Percentiles rank a stretch among this genome's conserved stretches.
Evolutionary conservation across 1,140 invertebrate genomes (phyloP).

Genomic region (Macrosteles quadrilineatus): DNA sequence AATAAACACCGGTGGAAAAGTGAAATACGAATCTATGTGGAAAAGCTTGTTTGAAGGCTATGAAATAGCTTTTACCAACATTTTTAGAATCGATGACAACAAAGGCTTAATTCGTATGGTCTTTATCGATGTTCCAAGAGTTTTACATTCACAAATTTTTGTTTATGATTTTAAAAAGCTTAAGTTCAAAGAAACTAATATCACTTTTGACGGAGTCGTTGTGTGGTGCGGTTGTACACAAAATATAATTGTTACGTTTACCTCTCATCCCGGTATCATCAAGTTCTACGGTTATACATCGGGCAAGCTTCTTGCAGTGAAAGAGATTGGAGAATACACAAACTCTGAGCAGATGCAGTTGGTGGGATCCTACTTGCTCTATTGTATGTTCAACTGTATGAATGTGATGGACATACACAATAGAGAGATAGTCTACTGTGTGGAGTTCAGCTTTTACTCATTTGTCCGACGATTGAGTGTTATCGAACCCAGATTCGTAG

Average conservation of each 20-base stretch:
- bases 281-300: neutral
- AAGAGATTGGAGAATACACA: slow-evolving; percentile 9
- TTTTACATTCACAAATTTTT: neutral
- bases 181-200: neutral
- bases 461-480: neutral
- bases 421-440: slow-evolving; percentile 2
- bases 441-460: neutral
- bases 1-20: neutral
- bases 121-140: neutral
- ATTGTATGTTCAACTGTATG: slow-evolving; percentile 23
- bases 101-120: neutral
- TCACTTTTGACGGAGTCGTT: neutral
- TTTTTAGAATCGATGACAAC: slow-evolving; percentile 1
- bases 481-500: slow-evolving; percentile 2
- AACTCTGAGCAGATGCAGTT: slow-evolving; percentile 20
- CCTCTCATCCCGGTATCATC: slow-evolving; percentile 8
- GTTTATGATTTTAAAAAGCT: slow-evolving; percentile 13
- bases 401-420: slow-evolving; percentile 1
- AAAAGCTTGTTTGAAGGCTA: neutral
- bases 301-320: neutral
- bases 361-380: neutral
- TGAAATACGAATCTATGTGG: neutral
- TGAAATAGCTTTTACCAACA: slow-evolving; percentile 2
- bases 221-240: slow-evolving; percentile 13
- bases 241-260: slow-evolving; percentile 4